Base-by-base conservation (phyloP, 2,797 vertebrate genomes). In the Sciurus vulgaris region DNA sequence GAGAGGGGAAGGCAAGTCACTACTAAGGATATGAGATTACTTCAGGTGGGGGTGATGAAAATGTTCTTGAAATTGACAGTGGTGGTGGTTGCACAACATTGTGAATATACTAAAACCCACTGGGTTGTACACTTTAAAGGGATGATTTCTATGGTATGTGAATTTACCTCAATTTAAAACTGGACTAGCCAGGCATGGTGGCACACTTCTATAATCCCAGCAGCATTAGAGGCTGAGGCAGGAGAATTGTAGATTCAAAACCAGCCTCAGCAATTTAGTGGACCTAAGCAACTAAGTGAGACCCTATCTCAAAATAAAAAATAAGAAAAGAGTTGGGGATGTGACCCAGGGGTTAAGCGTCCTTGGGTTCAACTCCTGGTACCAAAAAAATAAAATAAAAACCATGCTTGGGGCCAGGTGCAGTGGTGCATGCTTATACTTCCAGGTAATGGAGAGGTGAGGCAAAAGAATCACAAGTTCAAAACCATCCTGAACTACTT, bases 81-180 rank as follows among this genome's bases (percentile, higher is more conserved):
- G 8, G 26, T 85, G 3, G 30, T 85, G 13, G 14, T 72, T 73
- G 47, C 26, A 47, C 28, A 84, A 51, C 3, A 35, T 33, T 74
- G 11, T 83, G 44, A 88, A 47, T 65, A 56, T 56, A 65, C 26
- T 69, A 73, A 61, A 63, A 86, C 69, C n/a, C 49, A 73, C 22
- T 30, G 59, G 73, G 33, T 11, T 38, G 5, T 76, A 44, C 28
- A 49, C 33, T 28, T 87, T 89, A 65, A 72, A 88, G 11, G 28
- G 15, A 11, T 88, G 65, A 67, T 18, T 88, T 78, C 63, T 73
- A 73, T 44, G 67, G 56, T 63, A 41, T 54, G 14, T 81, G 67
- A 78, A 49, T 78, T 83, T 44, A 83, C 56, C 12, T 89, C 61
- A 92, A 3, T 86, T 95, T 91, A n/a, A 30, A 70, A 65, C 8